These are phyloP conservation scores for Ascidia mentula DNA, from an alignment of 23 tunicate genomes.

Conservation along the genomic window DNA sequence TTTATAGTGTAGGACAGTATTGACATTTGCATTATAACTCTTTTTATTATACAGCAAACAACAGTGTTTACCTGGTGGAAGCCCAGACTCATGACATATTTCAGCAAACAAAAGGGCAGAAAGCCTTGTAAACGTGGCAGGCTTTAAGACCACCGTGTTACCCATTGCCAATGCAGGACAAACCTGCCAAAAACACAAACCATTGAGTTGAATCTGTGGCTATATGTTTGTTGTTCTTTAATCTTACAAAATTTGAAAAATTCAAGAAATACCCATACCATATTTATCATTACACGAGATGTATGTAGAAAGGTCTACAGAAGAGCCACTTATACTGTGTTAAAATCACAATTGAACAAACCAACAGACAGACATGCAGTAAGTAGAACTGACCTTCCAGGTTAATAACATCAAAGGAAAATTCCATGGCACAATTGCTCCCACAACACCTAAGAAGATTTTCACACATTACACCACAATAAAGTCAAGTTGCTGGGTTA, in stretches of 20 bases:
- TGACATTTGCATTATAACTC: no score
- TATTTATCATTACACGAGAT: no score
- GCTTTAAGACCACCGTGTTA: constrained; percentile 91
- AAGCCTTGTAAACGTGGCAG: constrained; percentile 90
- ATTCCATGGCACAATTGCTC: constrained; percentile 99
- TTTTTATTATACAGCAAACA: no score
- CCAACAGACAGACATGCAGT: not conserved
- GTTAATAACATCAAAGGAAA: constrained; percentile 95
- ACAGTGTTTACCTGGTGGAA: constrained; percentile 71
- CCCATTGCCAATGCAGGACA: constrained; percentile 98
- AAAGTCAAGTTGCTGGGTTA: no score
- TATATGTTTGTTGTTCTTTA: no score
- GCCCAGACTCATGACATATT: constrained; percentile 95
- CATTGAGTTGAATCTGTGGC: not conserved
- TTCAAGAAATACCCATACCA: no score
- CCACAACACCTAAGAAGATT: constrained; percentile 81
- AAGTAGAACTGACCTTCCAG: constrained; percentile 70
- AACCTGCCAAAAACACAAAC: constrained; percentile 47
- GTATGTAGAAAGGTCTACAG: no score
- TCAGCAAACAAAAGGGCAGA: constrained; percentile 89
- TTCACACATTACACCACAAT: no score
- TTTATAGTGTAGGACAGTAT: no score
- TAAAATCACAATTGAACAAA: no score
- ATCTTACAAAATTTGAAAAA: no score
- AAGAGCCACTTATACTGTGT: no score